Percentiles rank a stretch among this genome's conserved stretches.
Conservation (phyloP, 1,140 invertebrate genomes). For the Bicyclus anynana region DNA sequence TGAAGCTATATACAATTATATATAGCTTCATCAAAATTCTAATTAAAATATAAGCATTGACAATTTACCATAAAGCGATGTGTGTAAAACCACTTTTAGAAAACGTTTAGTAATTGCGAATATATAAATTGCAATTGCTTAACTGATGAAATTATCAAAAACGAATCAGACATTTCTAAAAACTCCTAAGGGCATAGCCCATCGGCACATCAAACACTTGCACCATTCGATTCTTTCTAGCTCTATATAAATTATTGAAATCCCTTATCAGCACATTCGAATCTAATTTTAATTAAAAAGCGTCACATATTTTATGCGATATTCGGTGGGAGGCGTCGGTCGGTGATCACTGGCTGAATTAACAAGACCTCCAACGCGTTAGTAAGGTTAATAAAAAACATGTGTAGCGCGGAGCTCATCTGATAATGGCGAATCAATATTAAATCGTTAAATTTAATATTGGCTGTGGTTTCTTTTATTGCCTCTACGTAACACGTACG, state of each 20-base stretch:
- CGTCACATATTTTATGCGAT: slow-evolving; percentile 71
- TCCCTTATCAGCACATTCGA: slow-evolving; percentile 61
- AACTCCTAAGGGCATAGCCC: not conserved
- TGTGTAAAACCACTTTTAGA: too few species aligned
- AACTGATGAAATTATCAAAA: too few species aligned
- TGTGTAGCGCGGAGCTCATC: slow-evolving; percentile 34
- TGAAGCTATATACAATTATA: too few species aligned
- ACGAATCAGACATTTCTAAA: too few species aligned
- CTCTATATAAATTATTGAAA: slow-evolving; percentile 60
- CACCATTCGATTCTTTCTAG: slow-evolving; percentile 39
- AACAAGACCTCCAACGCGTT: slow-evolving; percentile 37
- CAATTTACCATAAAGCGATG: too few species aligned
- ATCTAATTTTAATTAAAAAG: slow-evolving; percentile 76
- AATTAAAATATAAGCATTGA: too few species aligned
- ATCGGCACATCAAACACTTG: slow-evolving; percentile 30
- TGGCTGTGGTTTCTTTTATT: slow-evolving; percentile 69
- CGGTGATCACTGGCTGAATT: slow-evolving; percentile 38
- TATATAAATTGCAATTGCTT: too few species aligned
- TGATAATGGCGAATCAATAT: slow-evolving; percentile 55
- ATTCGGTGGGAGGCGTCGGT: slow-evolving; percentile 62
- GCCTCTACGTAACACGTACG: slow-evolving; percentile 60
- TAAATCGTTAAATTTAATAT: slow-evolving; percentile 75
- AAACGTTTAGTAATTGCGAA: too few species aligned
- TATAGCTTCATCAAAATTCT: too few species aligned
- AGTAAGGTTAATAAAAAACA: slow-evolving; percentile 21